Percentiles rank a stretch among this genome's conserved stretches.
Conservation (phyloP, 2,797 vertebrate genomes). For the Siniperca scherzeri region DNA sequence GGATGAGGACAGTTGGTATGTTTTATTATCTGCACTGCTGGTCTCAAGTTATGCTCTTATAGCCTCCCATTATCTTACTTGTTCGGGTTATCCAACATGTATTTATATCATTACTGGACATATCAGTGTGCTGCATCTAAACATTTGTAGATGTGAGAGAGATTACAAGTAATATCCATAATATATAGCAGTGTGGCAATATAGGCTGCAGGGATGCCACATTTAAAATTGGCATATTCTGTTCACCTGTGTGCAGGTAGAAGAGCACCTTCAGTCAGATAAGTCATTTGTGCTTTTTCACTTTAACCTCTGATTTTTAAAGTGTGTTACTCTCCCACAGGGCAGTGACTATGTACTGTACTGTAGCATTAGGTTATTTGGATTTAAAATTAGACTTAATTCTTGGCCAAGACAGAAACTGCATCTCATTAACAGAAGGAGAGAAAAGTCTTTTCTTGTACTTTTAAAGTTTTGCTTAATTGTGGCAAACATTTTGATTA, state of each 20-base stretch:
- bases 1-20: conserved; percentile 93
- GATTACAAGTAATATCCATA: not conserved
- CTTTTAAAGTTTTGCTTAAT: conserved; percentile 1
- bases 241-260: not conserved
- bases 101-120: not conserved
- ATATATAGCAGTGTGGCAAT: not conserved
- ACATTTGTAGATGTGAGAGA: not conserved
- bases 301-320: conserved; percentile 46
- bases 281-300: conserved; percentile 49
- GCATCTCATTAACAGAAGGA: not conserved
- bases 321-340: conserved; percentile 38
- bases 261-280: conserved; percentile 47
- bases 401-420: not conserved
- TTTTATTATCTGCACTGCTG: conserved; percentile 36
- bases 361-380: conserved; percentile 19
- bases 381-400: conserved; percentile 22
- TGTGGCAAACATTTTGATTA: conserved; percentile 5
- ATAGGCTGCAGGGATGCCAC: not conserved
- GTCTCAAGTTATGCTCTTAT: conserved; percentile 4
- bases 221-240: conserved; percentile 6
- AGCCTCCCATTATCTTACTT: not conserved
- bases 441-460: not conserved
- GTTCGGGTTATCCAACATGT: not conserved
- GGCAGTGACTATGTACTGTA: conserved; percentile 34
- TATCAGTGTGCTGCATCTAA: not conserved